Base-by-base conservation (phyloP, 2,113 vertebrate genomes). In the Pelmatolapia mariae region DNA sequence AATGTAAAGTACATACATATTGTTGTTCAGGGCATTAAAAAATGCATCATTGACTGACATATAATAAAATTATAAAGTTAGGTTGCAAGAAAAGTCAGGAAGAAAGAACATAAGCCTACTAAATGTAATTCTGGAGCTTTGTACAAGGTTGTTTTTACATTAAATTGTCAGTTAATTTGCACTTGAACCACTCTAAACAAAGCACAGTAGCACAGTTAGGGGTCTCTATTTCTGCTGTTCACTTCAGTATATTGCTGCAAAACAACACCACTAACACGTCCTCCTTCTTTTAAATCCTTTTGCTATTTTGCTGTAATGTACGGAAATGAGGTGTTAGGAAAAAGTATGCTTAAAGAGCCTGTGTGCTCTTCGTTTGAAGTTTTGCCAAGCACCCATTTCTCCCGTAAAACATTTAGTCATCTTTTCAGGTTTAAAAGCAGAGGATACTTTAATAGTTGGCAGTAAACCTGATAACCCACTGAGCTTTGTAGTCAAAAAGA, bases 401-500 rank as follows among this genome's bases (percentile, higher is more conserved):
- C 18, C 66, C 22, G 50, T 81, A 86, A 91, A 90, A 89, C 54
- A 88, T 83, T 61, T 59, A 50, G 87, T 91, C 83, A 88, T 89
- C 83, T 88, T 45, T 59, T 87, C 22, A 78, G n/a, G 22, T 90
- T 83, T 90, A n/a, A 91, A 89, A 88, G 92, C 85, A 83, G 36
- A 47, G 47, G 36, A 68, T 59, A 81, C 76, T 91, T 86, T 82
- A 86, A 83, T 80, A 80, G 47, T 57, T 89, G 43, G 19, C 53
- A 80, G 79, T 61, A 91, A 85, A 92, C 47, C 73, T 33, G 80
- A 93, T 91, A 93, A 91, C 90, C 89, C 47, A 82, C 52, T 53
- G 90, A 83, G 53, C 79, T 89, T 90, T 87, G 66, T 87, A 40
- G 53, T 89, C 36, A 90, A 80, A 87, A 80, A 85, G 61, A 92